Base-by-base conservation (phyloP, 2,888 invertebrate species). In the Tridacna gigas region DNA sequence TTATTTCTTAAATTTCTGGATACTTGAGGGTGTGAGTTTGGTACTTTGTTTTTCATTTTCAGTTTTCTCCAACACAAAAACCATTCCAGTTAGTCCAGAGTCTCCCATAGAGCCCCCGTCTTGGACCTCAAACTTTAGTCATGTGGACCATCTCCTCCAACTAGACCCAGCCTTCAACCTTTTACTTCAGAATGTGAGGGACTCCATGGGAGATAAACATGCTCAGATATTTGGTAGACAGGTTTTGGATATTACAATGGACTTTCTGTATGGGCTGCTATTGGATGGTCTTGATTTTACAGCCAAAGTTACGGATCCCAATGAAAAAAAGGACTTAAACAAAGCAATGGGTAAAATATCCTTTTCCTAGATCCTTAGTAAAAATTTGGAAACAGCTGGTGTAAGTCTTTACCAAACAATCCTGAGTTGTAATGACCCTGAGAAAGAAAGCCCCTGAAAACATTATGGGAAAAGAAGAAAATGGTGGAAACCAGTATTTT, bases 221-320 rank as follows among this genome's bases (percentile, higher is more conserved):
- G 90, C 92, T 5, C 77, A 85, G 71, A 86, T 89, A 65, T 94
- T 93, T 86, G 91, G 90, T 1, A 89, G 91, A 51, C 91, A 92
- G 79, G 85, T 94, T 4, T 80, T 93, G 63, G 89, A 91, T 37
- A 81, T 92, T 47, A 91, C 89, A 13, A 79, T 93, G 76, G 90
- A 92, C 63, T 92, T 91, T 75, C 82, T 93, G 28, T 91, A 93
- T 84, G 88, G 84, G 11, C 78, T 92, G 48, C 77, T 93, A 45
- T 85, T 89, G 13, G 91, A 92, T 85, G 91, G 90, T 45, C 79
- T 91, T 15, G 76, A 83, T 37, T 81, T 90, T 0, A 77, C 82
- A n/a, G 84, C 86, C 20, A 71, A 73, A 18, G 51, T 89, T 3
- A 74, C 74, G 9, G 86, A 85, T 12, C 61, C 79, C n/a, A 63